Conservation (phyloP, 2,888 invertebrate species). For the Tridacna gigas region DNA sequence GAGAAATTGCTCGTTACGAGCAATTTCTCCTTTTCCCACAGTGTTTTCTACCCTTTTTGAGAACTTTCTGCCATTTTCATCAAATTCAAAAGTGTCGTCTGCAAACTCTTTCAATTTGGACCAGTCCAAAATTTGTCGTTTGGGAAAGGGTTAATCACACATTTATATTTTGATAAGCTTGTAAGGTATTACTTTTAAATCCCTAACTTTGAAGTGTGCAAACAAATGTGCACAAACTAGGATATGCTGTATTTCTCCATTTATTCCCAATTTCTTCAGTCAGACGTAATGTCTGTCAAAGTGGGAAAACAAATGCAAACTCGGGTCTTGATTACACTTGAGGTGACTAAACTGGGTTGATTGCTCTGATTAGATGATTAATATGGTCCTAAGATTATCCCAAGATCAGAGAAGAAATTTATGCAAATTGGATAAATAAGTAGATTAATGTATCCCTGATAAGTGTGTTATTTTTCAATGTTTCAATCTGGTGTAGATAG, state of each 20-base stretch:
- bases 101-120: no score
- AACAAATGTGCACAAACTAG: slow-evolving; percentile 3
- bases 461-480: slow-evolving; percentile 15
- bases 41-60: no score
- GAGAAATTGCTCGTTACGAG: no score
- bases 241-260: not conserved
- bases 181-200: slow-evolving; percentile 5
- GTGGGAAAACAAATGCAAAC: slow-evolving; percentile 23
- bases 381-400: slow-evolving; percentile 26
- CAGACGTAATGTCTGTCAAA: slow-evolving; percentile 34
- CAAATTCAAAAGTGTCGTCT: no score
- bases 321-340: slow-evolving; percentile 13
- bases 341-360: slow-evolving; percentile 9
- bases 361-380: slow-evolving; percentile 23
- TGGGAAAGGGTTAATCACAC: no score
- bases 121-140: no score
- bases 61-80: no score
- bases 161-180: not conserved
- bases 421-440: slow-evolving; percentile 42
- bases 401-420: slow-evolving; percentile 42
- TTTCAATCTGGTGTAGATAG: slow-evolving; percentile 22
- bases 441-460: slow-evolving; percentile 24
- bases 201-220: slow-evolving; percentile 9
- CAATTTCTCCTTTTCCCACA: no score
- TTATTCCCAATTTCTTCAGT: slow-evolving; percentile 3